Evolutionary conservation across 2,113 vertebrate species (phyloP).

Genomic region (Mirza zaza): DNA sequence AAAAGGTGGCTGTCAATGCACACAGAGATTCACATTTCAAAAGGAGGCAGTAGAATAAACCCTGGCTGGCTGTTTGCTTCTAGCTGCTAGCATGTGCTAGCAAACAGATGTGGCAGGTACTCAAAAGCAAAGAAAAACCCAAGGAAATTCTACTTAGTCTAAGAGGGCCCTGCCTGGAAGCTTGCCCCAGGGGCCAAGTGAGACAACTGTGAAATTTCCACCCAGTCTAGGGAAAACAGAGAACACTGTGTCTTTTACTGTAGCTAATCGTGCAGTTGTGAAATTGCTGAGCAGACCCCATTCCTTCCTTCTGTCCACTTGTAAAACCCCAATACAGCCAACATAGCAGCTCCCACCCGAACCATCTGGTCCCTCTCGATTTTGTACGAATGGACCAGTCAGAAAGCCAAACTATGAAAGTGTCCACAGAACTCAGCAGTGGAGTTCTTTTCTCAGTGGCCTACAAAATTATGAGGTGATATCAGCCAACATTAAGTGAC

Average conservation of each 20-base stretch:
- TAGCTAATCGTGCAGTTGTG: background rate
- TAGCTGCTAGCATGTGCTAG: background rate
- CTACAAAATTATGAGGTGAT: background rate
- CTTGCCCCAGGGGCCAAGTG: too few species aligned
- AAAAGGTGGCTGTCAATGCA: background rate
- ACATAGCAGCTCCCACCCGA: background rate
- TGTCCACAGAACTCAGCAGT: background rate
- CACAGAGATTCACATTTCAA: background rate
- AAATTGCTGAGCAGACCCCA: background rate
- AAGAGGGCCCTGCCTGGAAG: background rate
- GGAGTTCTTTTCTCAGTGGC: background rate
- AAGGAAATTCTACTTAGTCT: background rate
- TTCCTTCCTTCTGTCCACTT: background rate
- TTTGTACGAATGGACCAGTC: background rate
- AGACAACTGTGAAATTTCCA: background rate
- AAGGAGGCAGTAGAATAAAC: background rate
- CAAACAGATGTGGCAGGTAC: background rate
- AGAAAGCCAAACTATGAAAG: background rate
- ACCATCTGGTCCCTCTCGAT: background rate
- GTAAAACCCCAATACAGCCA: background rate
- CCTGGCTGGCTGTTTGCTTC: background rate
- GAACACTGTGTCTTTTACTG: background rate
- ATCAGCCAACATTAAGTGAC: background rate
- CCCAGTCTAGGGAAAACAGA: background rate
- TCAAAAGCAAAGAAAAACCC: background rate